phyloP scores from a whole-genome alignment of 2,113 vertebrate genomes.

The Aptenodytes patagonicus region DNA sequence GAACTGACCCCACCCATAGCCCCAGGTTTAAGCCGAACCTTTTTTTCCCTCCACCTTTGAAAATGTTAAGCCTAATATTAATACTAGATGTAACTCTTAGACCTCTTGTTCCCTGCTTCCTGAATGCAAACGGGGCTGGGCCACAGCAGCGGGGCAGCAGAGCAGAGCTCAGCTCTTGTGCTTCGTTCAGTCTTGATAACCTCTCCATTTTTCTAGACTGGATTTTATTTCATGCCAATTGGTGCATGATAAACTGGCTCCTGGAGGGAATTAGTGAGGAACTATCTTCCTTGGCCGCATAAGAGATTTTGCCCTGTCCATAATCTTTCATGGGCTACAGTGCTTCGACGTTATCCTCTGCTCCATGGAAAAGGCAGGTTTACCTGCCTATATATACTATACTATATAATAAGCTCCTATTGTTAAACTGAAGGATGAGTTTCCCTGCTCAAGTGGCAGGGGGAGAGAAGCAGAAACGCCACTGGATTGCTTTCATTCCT shows the following conservation, averaged over 20 bases:
- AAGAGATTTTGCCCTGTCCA: neutral
- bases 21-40: neutral
- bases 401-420: neutral
- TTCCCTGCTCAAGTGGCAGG: neutral
- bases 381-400: neutral
- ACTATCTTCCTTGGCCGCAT: fast-evolving
- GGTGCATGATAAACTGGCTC: neutral
- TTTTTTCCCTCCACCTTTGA: neutral
- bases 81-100: neutral
- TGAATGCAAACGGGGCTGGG: neutral
- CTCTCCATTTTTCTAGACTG: neutral
- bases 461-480: neutral
- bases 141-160: fast-evolving
- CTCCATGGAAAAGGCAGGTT: neutral
- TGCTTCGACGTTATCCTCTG: neutral
- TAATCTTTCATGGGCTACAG: neutral
- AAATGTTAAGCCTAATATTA: neutral
- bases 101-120: neutral
- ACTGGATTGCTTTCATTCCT: neutral
- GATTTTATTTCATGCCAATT: neutral
- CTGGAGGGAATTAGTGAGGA: neutral
- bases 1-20: neutral
- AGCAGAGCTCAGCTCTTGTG: neutral
- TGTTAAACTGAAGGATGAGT: neutral
- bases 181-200: neutral